A percentile compares a stretch with the other conserved stretches of the same genome.
Conservation (phyloP, 1,140 invertebrate species). For the Battus philenor region DNA sequence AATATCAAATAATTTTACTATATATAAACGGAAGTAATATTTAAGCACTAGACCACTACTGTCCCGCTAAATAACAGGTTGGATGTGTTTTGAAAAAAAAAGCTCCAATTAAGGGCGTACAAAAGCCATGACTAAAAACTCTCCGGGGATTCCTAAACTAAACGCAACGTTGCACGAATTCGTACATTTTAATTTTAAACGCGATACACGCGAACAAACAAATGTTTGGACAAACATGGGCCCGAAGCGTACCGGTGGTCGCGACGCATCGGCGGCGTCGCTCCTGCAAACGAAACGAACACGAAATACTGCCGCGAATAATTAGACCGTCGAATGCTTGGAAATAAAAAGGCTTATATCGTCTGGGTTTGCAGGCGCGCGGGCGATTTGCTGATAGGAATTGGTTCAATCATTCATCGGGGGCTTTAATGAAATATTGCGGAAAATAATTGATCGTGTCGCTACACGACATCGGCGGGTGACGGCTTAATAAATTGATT, state of each 20-base stretch:
- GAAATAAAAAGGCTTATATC: conserved; percentile 6
- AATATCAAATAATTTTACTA: too few species aligned
- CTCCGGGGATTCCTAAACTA: background rate
- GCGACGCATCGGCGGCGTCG: conserved; percentile 1
- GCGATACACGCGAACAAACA: conserved; percentile 7
- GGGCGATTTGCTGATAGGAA: conserved; percentile 4
- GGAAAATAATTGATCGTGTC: conserved; percentile 12
- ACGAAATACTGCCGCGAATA: conserved; percentile 10
- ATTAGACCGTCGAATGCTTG: background rate
- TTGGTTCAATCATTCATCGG: conserved; percentile 12
- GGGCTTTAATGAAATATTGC: conserved; percentile 14
- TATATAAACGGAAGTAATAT: too few species aligned
- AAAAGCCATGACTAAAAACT: conserved; percentile 3
- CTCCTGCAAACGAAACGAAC: conserved; percentile 6
- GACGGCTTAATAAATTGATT: conserved; percentile 4
- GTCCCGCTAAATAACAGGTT: too few species aligned
- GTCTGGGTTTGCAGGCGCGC: background rate
- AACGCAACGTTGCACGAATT: background rate
- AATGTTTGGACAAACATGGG: conserved; percentile 5
- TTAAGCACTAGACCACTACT: too few species aligned
- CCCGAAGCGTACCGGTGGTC: too few species aligned
- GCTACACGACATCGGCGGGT: background rate
- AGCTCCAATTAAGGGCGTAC: background rate
- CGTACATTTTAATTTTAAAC: conserved; percentile 1
- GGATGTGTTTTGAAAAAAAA: too few species aligned